These are phyloP conservation scores for Drosophila rellima DNA, from an alignment of 2,888 invertebrate genomes.

Conservation along the genomic window DNA sequence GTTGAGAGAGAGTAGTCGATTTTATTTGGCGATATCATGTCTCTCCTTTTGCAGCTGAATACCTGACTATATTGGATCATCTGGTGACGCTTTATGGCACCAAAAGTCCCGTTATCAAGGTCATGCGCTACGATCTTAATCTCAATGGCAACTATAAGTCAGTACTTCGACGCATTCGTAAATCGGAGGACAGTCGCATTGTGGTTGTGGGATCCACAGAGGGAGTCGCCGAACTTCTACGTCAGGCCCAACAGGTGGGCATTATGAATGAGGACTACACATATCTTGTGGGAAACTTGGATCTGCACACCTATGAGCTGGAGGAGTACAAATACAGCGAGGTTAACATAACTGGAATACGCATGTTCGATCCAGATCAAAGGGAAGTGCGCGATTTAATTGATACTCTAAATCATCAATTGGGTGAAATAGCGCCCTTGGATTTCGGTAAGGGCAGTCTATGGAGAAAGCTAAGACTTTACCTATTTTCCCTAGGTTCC, in stretches of 20 bases:
- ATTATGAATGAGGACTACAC: constrained; percentile 97
- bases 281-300: constrained; percentile 92
- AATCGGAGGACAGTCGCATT: constrained; percentile 89
- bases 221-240: constrained; percentile 87
- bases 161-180: constrained; percentile 90
- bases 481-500: constrained; percentile 53
- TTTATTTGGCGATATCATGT: not conserved
- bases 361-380: constrained; percentile 89
- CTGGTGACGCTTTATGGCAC: constrained; percentile 89
- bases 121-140: constrained; percentile 89
- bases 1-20: not conserved
- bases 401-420: constrained; percentile 53
- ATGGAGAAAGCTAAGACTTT: not conserved
- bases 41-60: constrained; percentile 80
- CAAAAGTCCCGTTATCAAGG: constrained; percentile 87
- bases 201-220: constrained; percentile 90
- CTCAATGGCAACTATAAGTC: constrained; percentile 89
- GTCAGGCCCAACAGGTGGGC: constrained; percentile 95
- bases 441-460: constrained; percentile 40
- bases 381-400: constrained; percentile 86
- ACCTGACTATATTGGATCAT: constrained; percentile 90
- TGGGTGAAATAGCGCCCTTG: constrained; percentile 59
- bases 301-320: constrained; percentile 89
- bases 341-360: constrained; percentile 92
- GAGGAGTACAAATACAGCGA: constrained; percentile 92